Percentiles rank a stretch among this genome's conserved stretches.
Evolutionary conservation across 2,888 invertebrate species (phyloP).

Genomic region (Tetranychus piercei): DNA sequence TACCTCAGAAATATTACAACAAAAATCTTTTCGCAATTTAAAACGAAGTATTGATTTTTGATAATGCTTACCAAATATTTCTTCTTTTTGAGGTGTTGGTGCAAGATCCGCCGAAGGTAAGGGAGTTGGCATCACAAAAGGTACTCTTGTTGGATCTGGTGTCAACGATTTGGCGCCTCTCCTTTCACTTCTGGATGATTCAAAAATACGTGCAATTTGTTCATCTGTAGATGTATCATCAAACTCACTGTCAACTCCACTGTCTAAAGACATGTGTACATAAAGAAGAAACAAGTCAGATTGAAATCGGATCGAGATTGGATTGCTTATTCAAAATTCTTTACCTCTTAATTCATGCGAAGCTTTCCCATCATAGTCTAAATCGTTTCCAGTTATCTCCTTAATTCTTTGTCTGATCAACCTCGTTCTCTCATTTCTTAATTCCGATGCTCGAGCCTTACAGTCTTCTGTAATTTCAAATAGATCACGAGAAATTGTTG

Average conservation of each 20-base stretch:
- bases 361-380: neutral
- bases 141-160: slow-evolving; percentile 18
- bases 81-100: slow-evolving; percentile 35
- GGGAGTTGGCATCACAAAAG: slow-evolving; percentile 25
- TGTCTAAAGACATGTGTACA: slow-evolving; percentile 17
- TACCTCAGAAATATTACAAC: too few species aligned
- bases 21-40: too few species aligned
- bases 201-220: slow-evolving; percentile 31
- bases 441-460: slow-evolving; percentile 32
- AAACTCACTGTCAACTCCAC: slow-evolving; percentile 28
- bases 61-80: slow-evolving; percentile 35
- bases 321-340: neutral
- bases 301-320: neutral
- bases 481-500: slow-evolving; percentile 37
- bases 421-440: slow-evolving; percentile 36
- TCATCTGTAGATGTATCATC: slow-evolving; percentile 29
- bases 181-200: slow-evolving; percentile 29
- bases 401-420: slow-evolving; percentile 31
- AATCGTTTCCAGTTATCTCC: slow-evolving; percentile 24
- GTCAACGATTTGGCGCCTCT: slow-evolving; percentile 20
- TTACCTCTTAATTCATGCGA: slow-evolving; percentile 14
- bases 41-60: too few species aligned
- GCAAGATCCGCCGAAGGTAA: slow-evolving; percentile 35
- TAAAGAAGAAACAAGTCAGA: neutral
- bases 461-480: slow-evolving; percentile 34